phyloP scores from a whole-genome alignment of 2,888 invertebrate species.

The Idaea biselata region DNA sequence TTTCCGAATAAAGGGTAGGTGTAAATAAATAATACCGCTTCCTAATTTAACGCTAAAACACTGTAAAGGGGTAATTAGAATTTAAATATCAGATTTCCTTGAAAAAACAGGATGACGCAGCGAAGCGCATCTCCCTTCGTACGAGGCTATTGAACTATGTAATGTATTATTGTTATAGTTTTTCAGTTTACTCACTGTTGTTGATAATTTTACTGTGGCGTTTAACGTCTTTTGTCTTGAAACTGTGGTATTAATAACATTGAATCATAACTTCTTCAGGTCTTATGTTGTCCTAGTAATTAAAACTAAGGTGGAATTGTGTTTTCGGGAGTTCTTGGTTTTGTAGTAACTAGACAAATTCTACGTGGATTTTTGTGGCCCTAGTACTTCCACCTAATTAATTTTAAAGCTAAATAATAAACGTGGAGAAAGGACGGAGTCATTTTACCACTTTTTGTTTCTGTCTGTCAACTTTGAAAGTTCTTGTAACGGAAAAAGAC shows the following conservation, averaged over 20 bases:
- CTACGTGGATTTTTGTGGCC: too few relatives aligned
- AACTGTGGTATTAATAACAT: background rate
- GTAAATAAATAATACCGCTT: too few relatives aligned
- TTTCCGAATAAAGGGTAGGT: too few relatives aligned
- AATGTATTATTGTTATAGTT: background rate
- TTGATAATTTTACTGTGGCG: background rate
- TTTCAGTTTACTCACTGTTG: background rate
- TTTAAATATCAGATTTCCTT: slow-evolving; percentile 33
- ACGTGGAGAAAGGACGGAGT: too few relatives aligned
- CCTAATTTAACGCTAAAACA: too few relatives aligned
- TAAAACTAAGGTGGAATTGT: background rate
- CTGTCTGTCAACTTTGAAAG: too few relatives aligned
- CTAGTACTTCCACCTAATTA: too few relatives aligned
- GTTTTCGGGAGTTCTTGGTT: too few relatives aligned
- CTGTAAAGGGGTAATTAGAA: slow-evolving; percentile 24
- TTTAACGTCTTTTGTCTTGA: background rate
- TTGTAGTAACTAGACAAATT: too few relatives aligned
- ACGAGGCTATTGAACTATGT: background rate
- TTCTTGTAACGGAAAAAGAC: too few relatives aligned
- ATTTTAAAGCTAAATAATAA: too few relatives aligned
- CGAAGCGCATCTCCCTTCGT: slow-evolving; percentile 33
- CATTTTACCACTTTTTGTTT: too few relatives aligned
- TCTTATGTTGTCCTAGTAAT: slow-evolving; percentile 6
- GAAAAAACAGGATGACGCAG: slow-evolving; percentile 32
- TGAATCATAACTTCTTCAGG: background rate